Evolutionary conservation across 2,797 vertebrate species (phyloP).

Genomic region (Clarias pachynema): DNA sequence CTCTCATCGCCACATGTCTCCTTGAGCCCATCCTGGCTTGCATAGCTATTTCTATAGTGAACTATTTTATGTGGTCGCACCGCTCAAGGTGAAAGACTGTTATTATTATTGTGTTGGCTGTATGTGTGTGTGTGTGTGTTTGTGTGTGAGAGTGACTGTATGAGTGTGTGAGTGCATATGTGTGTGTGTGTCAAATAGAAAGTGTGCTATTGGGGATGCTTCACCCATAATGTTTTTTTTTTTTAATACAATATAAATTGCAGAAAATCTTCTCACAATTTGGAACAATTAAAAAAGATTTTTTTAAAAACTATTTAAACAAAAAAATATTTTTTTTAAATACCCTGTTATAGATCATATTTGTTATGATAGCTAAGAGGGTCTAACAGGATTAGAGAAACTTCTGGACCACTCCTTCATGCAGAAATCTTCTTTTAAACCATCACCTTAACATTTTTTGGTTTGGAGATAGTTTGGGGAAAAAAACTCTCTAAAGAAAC

Average conservation of each 20-base stretch:
- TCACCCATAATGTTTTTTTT: background rate
- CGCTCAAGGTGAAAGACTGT: conserved; percentile 42
- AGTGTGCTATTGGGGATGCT: background rate
- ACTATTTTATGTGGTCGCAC: conserved; percentile 37
- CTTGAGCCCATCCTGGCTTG: conserved; percentile 32
- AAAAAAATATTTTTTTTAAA: background rate
- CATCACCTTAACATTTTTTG: background rate
- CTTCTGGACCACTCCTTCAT: background rate
- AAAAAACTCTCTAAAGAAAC: background rate
- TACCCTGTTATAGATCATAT: background rate
- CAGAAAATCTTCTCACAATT: background rate
- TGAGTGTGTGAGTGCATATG: background rate
- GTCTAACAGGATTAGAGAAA: background rate
- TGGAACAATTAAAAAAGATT: background rate
- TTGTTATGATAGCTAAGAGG: no score
- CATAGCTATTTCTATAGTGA: conserved; percentile 31
- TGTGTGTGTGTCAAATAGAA: background rate
- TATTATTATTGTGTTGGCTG: conserved; percentile 29
- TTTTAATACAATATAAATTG: background rate
- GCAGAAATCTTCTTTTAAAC: background rate
- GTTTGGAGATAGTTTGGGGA: background rate
- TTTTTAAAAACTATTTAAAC: background rate
- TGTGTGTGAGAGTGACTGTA: conserved; percentile 7
- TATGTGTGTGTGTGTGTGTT: conserved; percentile 3
- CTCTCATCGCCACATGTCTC: conserved; percentile 53